Conservation (phyloP, 2,113 vertebrate genomes). For the Tautogolabrus adspersus region DNA sequence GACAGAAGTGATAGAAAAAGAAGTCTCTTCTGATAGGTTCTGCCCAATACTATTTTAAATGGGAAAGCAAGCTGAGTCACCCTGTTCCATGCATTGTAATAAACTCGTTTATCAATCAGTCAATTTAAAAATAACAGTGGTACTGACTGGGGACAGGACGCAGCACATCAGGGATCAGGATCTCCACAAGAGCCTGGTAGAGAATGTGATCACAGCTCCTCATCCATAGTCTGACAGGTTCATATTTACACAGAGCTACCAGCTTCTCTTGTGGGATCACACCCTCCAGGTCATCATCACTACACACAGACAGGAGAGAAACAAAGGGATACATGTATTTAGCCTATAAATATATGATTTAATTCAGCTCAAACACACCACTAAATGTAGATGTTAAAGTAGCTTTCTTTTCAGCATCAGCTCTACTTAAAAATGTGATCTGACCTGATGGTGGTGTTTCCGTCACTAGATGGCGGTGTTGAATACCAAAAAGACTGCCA, state of each 20-base stretch:
- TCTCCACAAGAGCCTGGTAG: slow-evolving; percentile 97
- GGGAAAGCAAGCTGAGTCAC: too few relatives aligned
- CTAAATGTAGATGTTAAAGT: background rate
- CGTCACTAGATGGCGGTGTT: slow-evolving; percentile 87
- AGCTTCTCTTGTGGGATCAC: slow-evolving; percentile 91
- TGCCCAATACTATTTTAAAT: too few relatives aligned
- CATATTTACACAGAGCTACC: slow-evolving; percentile 91
- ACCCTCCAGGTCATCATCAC: slow-evolving; percentile 88
- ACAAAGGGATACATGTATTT: background rate
- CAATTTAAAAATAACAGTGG: background rate
- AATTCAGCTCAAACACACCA: background rate
- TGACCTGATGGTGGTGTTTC: slow-evolving; percentile 83
- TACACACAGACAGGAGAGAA: slow-evolving; percentile 55
- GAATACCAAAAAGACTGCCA: slow-evolving; percentile 98
- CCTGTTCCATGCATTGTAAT: too few relatives aligned
- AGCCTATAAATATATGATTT: too few relatives aligned
- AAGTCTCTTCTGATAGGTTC: too few relatives aligned
- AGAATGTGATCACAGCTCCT: slow-evolving; percentile 96
- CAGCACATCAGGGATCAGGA: slow-evolving; percentile 96
- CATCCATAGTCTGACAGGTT: slow-evolving; percentile 95
- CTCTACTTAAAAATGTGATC: slow-evolving; percentile 1
- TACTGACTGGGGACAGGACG: slow-evolving; percentile 96
- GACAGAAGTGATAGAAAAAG: too few relatives aligned
- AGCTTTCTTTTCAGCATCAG: too few relatives aligned
- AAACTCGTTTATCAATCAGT: background rate